phyloP scores from a whole-genome alignment of 2,797 vertebrate genomes.

The Eulemur coronatus region DNA sequence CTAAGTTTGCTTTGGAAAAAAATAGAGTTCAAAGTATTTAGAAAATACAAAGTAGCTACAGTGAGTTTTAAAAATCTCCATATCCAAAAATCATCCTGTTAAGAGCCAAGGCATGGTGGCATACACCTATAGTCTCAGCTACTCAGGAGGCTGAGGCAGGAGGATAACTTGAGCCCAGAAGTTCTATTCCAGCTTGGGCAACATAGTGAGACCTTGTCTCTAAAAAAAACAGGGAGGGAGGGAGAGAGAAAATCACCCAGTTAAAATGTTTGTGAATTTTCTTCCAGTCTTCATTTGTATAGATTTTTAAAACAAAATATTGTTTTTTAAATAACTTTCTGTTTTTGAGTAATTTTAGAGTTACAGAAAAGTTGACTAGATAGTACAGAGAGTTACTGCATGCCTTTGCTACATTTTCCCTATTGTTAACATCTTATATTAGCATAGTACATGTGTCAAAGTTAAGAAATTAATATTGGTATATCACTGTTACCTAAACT shows the following conservation, averaged over 20 bases:
- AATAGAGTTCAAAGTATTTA: not conserved
- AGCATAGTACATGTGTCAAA: not conserved
- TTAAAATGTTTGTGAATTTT: not conserved
- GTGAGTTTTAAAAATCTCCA: not conserved
- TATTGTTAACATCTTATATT: not conserved
- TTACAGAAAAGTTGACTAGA: not conserved
- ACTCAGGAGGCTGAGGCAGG: not conserved
- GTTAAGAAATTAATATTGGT: not conserved
- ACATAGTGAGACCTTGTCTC: not conserved
- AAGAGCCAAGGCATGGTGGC: not conserved
- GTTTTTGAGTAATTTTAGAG: not conserved
- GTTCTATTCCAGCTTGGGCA: not conserved
- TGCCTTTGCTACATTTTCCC: not conserved
- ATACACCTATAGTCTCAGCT: not conserved
- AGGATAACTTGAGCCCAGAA: not conserved
- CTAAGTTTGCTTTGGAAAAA: not conserved
- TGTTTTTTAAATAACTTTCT: not conserved
- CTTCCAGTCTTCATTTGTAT: not conserved
- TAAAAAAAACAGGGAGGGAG: not conserved
- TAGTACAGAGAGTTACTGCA: not conserved
- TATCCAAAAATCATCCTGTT: not conserved
- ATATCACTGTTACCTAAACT: not conserved
- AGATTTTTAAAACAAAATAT: not conserved
- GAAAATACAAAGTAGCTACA: not conserved
- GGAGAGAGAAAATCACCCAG: not conserved